Conservation (phyloP, 2,888 invertebrate species). For the Zaprionus obscuricornis region DNA sequence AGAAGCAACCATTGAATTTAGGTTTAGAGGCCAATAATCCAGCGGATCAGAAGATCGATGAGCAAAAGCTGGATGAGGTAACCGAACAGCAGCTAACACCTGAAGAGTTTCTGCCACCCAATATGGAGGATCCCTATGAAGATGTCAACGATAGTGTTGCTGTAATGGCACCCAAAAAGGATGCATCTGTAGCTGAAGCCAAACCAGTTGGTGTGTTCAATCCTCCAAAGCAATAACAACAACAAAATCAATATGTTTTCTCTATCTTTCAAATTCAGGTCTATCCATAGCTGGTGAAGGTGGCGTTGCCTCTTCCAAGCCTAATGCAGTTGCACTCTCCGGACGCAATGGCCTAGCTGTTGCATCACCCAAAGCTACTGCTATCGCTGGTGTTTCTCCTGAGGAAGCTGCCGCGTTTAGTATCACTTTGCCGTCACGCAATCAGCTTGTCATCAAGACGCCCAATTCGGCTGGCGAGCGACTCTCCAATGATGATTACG, state of each 20-base stretch:
- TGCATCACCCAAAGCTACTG: conserved; percentile 89
- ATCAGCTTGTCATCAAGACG: conserved; percentile 78
- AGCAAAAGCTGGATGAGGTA: conserved; percentile 70
- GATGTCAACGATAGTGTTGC: conserved; percentile 83
- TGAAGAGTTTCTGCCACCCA: conserved; percentile 79
- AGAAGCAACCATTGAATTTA: conserved; percentile 60
- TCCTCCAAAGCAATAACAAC: neutral
- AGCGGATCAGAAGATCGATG: conserved; percentile 64
- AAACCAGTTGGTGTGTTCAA: conserved; percentile 87
- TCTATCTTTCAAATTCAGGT: conserved; percentile 83
- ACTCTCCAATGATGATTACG: conserved; percentile 68
- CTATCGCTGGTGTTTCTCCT: conserved; percentile 88
- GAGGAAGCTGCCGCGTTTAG: conserved; percentile 82
- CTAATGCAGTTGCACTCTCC: conserved; percentile 88
- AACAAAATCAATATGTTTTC: too few relatives aligned
- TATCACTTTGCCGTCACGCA: conserved; percentile 76
- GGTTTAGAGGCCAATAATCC: conserved; percentile 61
- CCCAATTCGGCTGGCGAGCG: conserved; percentile 49
- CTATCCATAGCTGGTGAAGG: conserved; percentile 87
- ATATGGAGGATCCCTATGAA: conserved; percentile 79
- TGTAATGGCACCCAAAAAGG: conserved; percentile 85
- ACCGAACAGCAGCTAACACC: conserved; percentile 73
- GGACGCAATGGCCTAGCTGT: conserved; percentile 89
- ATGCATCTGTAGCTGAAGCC: conserved; percentile 89
- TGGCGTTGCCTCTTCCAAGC: conserved; percentile 89